A percentile compares a stretch with the other conserved stretches of the same genome.
phyloP scores from a whole-genome alignment of 2,113 vertebrate species.

The Mirounga angustirostris region DNA sequence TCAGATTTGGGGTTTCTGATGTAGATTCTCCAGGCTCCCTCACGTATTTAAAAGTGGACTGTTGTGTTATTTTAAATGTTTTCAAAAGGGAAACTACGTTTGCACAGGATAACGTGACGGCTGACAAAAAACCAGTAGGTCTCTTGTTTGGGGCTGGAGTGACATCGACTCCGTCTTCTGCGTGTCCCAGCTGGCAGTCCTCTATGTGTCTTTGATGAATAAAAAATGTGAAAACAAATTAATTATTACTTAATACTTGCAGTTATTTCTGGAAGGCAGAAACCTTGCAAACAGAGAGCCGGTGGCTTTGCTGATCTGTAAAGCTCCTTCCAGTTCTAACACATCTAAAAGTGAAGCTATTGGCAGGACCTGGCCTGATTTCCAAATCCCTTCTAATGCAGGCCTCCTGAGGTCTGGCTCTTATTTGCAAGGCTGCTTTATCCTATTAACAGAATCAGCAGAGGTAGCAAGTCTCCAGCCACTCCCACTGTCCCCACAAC shows the following conservation, averaged over 20 bases:
- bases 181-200: neutral
- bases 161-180: neutral
- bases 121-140: neutral
- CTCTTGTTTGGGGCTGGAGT: conserved; percentile 17
- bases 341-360: conserved; percentile 51
- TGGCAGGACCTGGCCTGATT: conserved; percentile 77
- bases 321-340: conserved; percentile 51
- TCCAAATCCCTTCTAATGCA: conserved; percentile 67
- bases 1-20: conserved; percentile 7
- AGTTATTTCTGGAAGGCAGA: conserved; percentile 60
- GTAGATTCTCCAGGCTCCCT: conserved; percentile 19
- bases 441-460: conserved; percentile 79
- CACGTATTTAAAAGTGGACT: conserved; percentile 36
- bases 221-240: conserved; percentile 72
- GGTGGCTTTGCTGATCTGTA: neutral
- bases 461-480: conserved; percentile 56
- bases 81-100: conserved; percentile 37
- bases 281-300: neutral
- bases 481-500: conserved; percentile 36
- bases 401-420: conserved; percentile 70
- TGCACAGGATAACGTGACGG: neutral
- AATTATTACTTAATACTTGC: conserved; percentile 69
- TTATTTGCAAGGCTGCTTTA: conserved; percentile 74
- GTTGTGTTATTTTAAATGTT: conserved; percentile 33
- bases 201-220: conserved; percentile 70